Evolutionary conservation across 1,140 invertebrate genomes (phyloP), one percentile per base, ranked within the genome.

Genomic region (Schlechtendalia chinensis): DNA sequence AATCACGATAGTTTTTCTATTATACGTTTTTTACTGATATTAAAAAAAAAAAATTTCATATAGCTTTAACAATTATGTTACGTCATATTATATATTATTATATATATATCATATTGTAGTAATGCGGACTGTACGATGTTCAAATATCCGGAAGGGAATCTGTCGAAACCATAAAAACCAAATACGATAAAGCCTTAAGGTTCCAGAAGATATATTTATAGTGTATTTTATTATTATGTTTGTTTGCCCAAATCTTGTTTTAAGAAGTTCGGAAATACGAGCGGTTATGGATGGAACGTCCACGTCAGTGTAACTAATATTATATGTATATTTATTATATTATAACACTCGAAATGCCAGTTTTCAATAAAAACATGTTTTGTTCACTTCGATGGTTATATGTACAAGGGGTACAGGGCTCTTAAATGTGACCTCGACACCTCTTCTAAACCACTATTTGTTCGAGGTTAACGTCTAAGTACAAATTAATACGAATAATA

Each of bases 281-380:
- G 65, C n/a, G 45, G 39, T 67, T n/a, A 19, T 65, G 19, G 32
- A 67, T 22, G 11, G n/a, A 45, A n/a, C 11, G 27, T 39, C 11
- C 11, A 39, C 22, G 32, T 67, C 65, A 27, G 16, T 69, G 2
- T 63, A 32, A 29, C 17, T 10, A 19, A 16, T 39, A 14, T 10
- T 50, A 50, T 10, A 14, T 50, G 12, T 12, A 14, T 63, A 61
- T 29, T 4, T 5, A 53, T 27, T n/a, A 72, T 72, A 39, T 39
- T 39, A 8, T 29, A 54, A 6, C 53, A 53, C 17, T 54, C 16
- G 17, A 72, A 72, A n/a, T 72, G 50, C 11, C 4, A 29, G 50
- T 72, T 72, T 72, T 54, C 24, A 12, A 72, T 54, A 54, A 72
- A 71, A 72, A 72, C 50, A 54, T n/a, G 69, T 72, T 72, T 54